These are phyloP conservation scores for Dreissena polymorpha DNA, from an alignment of 1,140 invertebrate species.

Conservation along the genomic window DNA sequence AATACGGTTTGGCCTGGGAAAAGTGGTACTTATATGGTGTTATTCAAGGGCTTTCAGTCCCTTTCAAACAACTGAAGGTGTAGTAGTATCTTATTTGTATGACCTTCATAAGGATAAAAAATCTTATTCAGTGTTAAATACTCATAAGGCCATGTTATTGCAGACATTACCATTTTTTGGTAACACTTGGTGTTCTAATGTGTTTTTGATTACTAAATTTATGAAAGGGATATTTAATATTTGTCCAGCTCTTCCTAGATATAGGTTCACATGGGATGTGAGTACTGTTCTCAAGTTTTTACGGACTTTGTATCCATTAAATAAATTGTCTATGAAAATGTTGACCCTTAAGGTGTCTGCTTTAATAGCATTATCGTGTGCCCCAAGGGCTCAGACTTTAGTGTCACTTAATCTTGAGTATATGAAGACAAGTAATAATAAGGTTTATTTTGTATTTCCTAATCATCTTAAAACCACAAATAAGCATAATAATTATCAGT, in stretches of 20 bases:
- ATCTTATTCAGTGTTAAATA: conserved; percentile 18
- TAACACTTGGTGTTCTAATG: background rate
- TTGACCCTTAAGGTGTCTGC: no score
- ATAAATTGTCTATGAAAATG: no score
- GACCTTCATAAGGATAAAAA: background rate
- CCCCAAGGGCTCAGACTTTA: conserved; percentile 1
- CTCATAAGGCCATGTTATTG: conserved; percentile 2
- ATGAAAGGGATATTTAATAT: no score
- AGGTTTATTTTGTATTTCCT: background rate
- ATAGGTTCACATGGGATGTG: no score
- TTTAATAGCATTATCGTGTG: background rate
- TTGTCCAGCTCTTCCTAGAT: no score
- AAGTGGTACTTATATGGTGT: conserved; percentile 38
- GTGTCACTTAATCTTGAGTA: conserved; percentile 17
- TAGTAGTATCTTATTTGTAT: conserved; percentile 1
- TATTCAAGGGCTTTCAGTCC: background rate
- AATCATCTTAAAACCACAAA: conserved; percentile 20
- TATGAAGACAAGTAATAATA: background rate
- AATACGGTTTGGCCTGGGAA: conserved; percentile 15
- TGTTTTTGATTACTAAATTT: no score
- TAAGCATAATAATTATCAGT: background rate
- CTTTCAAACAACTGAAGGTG: conserved; percentile 18
- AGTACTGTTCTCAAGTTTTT: no score
- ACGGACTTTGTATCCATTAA: no score
- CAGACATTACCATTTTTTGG: conserved; percentile 6